Conservation (phyloP, 1,140 invertebrate species). For the Drosophila ironensis region DNA sequence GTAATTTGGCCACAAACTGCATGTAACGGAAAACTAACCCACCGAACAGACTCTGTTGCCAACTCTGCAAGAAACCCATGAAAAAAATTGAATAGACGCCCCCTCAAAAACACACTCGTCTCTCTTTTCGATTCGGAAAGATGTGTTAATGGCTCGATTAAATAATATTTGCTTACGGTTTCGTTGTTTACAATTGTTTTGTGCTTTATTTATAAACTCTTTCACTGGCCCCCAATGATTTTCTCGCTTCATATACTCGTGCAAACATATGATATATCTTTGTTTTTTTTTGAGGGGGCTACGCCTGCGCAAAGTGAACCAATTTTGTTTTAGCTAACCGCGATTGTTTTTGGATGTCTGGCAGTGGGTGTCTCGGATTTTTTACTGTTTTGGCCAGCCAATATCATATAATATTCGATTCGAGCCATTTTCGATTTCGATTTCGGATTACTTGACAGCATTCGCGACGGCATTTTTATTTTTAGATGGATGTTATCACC, state of each 20-base stretch:
- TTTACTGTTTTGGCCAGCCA: conserved; percentile 4
- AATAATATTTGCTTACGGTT: conserved; percentile 49
- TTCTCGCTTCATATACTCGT: no score
- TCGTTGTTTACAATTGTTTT: conserved; percentile 44
- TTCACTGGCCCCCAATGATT: conserved; percentile 2
- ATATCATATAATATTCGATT: conserved; percentile 19
- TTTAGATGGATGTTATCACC: conserved; percentile 52
- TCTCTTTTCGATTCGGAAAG: not conserved
- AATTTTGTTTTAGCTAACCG: conserved; percentile 34
- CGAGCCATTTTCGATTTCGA: conserved; percentile 29
- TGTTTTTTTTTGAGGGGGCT: not conserved
- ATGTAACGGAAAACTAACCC: conserved; percentile 66
- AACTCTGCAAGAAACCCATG: conserved; percentile 5
- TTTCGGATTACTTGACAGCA: conserved; percentile 42
- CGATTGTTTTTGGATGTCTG: not conserved
- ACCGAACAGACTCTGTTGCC: conserved; percentile 17
- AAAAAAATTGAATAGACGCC: conserved; percentile 13
- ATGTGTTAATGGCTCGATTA: conserved; percentile 58
- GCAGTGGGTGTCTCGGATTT: conserved; percentile 10
- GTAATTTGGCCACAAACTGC: conserved; percentile 22
- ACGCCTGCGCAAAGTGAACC: conserved; percentile 45
- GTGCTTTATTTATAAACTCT: conserved; percentile 49
- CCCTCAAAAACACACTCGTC: conserved; percentile 9
- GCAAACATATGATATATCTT: no score
- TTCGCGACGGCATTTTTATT: conserved; percentile 53